A percentile compares a stretch with the other conserved stretches of the same genome.
phyloP scores from a whole-genome alignment of 2,888 invertebrate species.

The Eupeodes luniger region DNA sequence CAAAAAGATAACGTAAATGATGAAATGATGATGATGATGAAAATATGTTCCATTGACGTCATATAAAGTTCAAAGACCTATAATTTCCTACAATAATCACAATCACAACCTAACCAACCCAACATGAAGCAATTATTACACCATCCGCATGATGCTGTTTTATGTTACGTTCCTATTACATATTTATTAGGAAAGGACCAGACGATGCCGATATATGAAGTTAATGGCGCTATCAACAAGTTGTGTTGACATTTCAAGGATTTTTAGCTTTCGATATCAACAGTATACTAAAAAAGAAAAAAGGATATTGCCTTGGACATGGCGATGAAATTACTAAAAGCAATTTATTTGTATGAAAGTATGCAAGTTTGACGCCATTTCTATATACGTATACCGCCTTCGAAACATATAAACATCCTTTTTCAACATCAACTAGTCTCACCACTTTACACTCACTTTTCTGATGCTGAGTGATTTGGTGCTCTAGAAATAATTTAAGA shows the following conservation, averaged over 20 bases:
- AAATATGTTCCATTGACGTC: not conserved
- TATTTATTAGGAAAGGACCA: not conserved
- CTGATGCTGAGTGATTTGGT: not conserved
- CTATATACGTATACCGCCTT: no score
- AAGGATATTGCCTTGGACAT: not conserved
- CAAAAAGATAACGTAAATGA: not conserved
- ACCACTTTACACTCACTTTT: not conserved
- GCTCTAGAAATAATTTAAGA: not conserved
- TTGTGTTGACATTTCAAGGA: not conserved
- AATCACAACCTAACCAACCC: not conserved
- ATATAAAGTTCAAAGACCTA: constrained; percentile 18
- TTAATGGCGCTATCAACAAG: not conserved
- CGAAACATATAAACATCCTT: no score
- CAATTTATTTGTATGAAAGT: constrained; percentile 12
- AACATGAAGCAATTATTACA: not conserved
- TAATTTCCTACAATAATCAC: constrained; percentile 11
- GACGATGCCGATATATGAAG: no score
- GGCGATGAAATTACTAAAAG: constrained; percentile 28
- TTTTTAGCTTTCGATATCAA: not conserved
- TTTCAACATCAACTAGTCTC: not conserved
- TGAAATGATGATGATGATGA: constrained; percentile 7
- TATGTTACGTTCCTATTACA: not conserved
- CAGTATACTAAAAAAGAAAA: not conserved
- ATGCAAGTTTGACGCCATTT: constrained; percentile 9
- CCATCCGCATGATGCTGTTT: not conserved